These are phyloP conservation scores for Rhingia campestris DNA, from an alignment of 2,888 invertebrate genomes.

Conservation along the genomic window DNA sequence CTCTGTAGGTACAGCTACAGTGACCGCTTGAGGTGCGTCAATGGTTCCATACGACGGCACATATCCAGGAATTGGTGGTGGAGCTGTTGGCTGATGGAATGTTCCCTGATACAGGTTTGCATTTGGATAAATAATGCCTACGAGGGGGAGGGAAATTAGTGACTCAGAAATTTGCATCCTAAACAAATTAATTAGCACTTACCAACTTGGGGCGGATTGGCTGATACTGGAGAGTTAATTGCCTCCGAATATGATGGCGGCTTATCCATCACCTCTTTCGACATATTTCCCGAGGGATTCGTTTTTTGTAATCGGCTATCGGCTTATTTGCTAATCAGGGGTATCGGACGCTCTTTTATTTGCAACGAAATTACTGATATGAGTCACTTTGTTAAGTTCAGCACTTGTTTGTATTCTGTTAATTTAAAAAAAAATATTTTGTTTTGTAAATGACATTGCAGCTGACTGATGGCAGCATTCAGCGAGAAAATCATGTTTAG, in stretches of 20 bases:
- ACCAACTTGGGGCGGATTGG: conserved; percentile 73
- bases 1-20: conserved; percentile 88
- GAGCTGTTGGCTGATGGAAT: conserved; percentile 52
- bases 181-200: conserved; percentile 21
- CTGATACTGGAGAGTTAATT: conserved; percentile 69
- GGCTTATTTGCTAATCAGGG: not conserved
- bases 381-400: conserved; percentile 45
- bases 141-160: not conserved
- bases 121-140: conserved; percentile 74
- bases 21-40: conserved; percentile 83
- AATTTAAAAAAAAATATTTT: conserved; percentile 22
- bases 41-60: conserved; percentile 84
- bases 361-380: conserved; percentile 29
- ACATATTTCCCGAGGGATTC: conserved; percentile 29
- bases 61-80: conserved; percentile 80
- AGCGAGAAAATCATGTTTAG: not conserved
- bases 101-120: conserved; percentile 59
- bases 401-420: conserved; percentile 69
- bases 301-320: not conserved
- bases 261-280: conserved; percentile 79
- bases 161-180: not conserved
- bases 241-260: conserved; percentile 85
- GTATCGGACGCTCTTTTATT: not conserved
- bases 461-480: conserved; percentile 29
- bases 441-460: conserved; percentile 39